phyloP scores from a whole-genome alignment of 2,797 vertebrate genomes.

The Benthosema pterotum region DNA sequence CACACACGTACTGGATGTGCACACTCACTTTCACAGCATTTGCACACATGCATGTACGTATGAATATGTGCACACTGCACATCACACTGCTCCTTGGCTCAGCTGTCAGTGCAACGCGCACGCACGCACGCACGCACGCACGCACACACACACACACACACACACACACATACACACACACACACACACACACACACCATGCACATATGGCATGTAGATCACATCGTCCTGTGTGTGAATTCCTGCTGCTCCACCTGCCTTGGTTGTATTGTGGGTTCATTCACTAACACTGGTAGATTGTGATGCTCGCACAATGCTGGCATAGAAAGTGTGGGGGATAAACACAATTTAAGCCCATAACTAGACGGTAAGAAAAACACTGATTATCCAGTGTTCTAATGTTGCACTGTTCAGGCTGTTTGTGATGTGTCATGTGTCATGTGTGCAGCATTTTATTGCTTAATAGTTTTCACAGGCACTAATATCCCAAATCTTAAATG shows the following conservation, averaged over 20 bases:
- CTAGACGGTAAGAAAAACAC: slow-evolving; percentile 26
- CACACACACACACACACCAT: background rate
- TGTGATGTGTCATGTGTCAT: too few relatives aligned
- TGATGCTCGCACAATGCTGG: slow-evolving; percentile 32
- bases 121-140: background rate
- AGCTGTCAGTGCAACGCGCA: background rate
- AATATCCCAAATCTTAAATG: too few relatives aligned
- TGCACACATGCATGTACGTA: background rate
- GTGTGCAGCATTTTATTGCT: background rate
- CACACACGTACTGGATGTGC: background rate
- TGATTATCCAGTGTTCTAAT: background rate
- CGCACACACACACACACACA: too few relatives aligned
- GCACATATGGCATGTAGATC: background rate
- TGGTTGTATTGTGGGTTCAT: slow-evolving; percentile 6
- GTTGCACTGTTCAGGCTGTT: background rate
- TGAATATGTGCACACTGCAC: too few relatives aligned
- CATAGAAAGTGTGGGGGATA: slow-evolving; percentile 14
- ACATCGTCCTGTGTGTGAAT: background rate
- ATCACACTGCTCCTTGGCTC: too few relatives aligned
- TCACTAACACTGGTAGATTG: slow-evolving; percentile 40
- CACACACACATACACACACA: background rate
- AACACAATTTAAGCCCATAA: slow-evolving; percentile 42
- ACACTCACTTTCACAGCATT: background rate
- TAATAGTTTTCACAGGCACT: too few relatives aligned
- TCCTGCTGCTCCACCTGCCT: slow-evolving; percentile 28